These are phyloP conservation scores for Ceraclea dissimilis DNA, from an alignment of 2,888 invertebrate genomes.

Conservation along the genomic window DNA sequence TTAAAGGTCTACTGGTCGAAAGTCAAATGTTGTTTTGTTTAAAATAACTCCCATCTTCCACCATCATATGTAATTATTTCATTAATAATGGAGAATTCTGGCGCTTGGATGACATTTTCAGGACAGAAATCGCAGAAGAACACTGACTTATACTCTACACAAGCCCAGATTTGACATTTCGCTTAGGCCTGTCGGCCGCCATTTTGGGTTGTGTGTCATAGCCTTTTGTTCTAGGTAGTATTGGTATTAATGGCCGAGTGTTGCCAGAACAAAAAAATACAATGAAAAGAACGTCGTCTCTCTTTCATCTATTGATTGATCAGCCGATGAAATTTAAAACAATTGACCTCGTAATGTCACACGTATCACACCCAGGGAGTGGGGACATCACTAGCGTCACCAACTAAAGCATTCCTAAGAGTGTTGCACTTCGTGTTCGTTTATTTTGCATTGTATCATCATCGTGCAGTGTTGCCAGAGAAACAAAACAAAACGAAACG, in stretches of 20 bases:
- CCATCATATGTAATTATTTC: no score
- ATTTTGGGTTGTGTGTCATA: no score
- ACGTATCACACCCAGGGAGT: neutral
- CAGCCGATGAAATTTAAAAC: neutral
- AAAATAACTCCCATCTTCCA: no score
- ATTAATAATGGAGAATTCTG: no score
- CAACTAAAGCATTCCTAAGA: neutral
- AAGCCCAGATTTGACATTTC: no score
- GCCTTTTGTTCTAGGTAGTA: no score
- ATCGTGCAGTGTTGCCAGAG: neutral
- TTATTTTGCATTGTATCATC: neutral
- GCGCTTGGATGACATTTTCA: no score
- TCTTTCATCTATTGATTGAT: neutral
- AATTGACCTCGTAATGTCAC: neutral
- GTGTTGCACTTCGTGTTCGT: neutral
- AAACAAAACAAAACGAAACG: neutral
- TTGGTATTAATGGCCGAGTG: neutral
- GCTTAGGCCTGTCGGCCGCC: no score
- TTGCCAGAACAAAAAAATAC: neutral
- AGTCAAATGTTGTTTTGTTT: no score
- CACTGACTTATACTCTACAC: no score
- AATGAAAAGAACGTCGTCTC: neutral
- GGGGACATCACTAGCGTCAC: neutral
- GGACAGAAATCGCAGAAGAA: no score
- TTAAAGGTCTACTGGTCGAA: no score